A percentile compares a stretch with the other conserved stretches of the same genome.
phyloP scores from a whole-genome alignment of 2,113 vertebrate species.

The Galeopterus variegatus region DNA sequence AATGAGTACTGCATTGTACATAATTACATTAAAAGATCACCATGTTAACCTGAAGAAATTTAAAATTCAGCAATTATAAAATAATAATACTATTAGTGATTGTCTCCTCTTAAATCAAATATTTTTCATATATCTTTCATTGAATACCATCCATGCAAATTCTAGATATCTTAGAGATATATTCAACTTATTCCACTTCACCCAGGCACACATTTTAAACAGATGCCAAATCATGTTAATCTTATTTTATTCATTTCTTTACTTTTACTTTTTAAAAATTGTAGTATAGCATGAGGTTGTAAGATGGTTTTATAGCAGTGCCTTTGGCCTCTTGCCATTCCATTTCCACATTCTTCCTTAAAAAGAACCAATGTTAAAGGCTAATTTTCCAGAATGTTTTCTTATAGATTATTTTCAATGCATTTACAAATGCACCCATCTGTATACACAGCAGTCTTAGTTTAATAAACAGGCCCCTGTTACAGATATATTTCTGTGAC shows the following conservation, averaged over 20 bases:
- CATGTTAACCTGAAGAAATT: not conserved
- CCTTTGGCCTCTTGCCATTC: not conserved
- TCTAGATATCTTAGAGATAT: not conserved
- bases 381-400: not conserved
- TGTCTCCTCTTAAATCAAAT: not conserved
- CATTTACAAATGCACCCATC: not conserved
- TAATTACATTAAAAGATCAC: not conserved
- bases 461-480: not conserved
- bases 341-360: not conserved
- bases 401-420: slow-evolving; percentile 24
- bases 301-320: not conserved
- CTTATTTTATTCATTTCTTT: not conserved
- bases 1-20: not conserved
- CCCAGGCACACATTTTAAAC: not conserved
- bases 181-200: not conserved
- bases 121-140: not conserved
- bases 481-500: not conserved
- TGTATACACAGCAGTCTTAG: slow-evolving; percentile 18
- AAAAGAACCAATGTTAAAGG: not conserved
- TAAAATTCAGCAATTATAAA: slow-evolving; percentile 9
- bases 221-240: not conserved
- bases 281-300: not conserved
- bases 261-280: not conserved
- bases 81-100: not conserved
- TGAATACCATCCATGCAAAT: not conserved